A percentile compares a stretch with the other conserved stretches of the same genome.
Conservation (phyloP, 2,113 vertebrate species). For the Sclerurus mexicanus region DNA sequence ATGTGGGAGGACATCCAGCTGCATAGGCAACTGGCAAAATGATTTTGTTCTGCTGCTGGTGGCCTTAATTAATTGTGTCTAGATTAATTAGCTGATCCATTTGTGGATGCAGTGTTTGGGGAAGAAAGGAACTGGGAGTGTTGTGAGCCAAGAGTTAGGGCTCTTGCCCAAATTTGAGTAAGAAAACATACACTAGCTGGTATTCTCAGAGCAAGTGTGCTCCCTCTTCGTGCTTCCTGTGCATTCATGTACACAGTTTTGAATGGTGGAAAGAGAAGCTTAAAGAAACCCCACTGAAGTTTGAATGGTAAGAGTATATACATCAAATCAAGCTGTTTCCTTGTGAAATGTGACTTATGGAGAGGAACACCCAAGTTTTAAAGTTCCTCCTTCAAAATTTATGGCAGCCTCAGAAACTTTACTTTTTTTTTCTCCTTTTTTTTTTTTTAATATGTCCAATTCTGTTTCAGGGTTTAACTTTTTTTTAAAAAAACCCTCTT, state of each 20-base stretch:
- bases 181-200: neutral
- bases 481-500: slow-evolving; percentile 15
- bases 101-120: neutral
- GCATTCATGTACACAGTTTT: neutral
- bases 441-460: neutral
- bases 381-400: slow-evolving; percentile 75
- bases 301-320: slow-evolving; percentile 64
- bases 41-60: neutral
- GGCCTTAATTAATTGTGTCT: slow-evolving; percentile 31
- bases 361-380: slow-evolving; percentile 75
- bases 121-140: neutral
- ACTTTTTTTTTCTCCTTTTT: neutral
- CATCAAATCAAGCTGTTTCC: slow-evolving; percentile 70
- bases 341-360: slow-evolving; percentile 61
- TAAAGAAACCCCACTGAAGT: slow-evolving; percentile 10
- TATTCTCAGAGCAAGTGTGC: neutral
- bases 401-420: slow-evolving; percentile 64
- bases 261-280: slow-evolving; percentile 49
- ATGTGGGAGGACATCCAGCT: neutral
- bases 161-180: neutral
- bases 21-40: neutral
- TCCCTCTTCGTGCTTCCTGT: neutral
- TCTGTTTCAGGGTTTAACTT: slow-evolving; percentile 59
- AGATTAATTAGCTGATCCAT: slow-evolving; percentile 44
- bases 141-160: neutral